Evolutionary conservation across 2,113 vertebrate species (phyloP).

Genomic region (Sorex araneus): DNA sequence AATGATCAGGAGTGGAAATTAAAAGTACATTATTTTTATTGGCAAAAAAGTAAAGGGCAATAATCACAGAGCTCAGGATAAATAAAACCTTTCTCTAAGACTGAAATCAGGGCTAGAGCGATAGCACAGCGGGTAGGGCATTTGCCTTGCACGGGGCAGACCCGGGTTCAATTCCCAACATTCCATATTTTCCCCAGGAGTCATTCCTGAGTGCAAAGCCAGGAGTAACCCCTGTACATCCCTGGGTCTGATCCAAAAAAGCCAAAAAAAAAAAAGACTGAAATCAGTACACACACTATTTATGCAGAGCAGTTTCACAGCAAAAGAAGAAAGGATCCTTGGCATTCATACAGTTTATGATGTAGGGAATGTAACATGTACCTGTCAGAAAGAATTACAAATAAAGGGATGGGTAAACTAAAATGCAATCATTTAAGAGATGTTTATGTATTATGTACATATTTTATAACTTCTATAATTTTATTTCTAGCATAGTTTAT

Average conservation of each 20-base stretch:
- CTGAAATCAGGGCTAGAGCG: no score
- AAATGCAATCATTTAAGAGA: neutral
- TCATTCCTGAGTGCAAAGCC: no score
- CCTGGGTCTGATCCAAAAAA: no score
- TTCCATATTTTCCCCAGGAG: no score
- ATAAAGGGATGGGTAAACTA: constrained; percentile 24
- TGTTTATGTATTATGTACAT: neutral
- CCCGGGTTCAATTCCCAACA: no score
- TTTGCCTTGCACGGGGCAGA: no score
- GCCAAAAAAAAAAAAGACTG: no score
- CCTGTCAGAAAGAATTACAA: neutral
- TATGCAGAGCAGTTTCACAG: neutral
- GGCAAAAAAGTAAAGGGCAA: neutral
- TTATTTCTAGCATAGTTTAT: neutral
- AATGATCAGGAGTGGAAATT: neutral
- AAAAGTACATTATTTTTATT: neutral
- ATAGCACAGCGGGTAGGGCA: no score
- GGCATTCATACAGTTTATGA: neutral
- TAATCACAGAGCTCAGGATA: neutral
- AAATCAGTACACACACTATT: neutral
- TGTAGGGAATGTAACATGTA: neutral
- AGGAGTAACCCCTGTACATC: no score
- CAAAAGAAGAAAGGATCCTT: neutral
- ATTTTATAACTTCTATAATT: neutral
- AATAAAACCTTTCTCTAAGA: neutral